Conservation (phyloP, 2,113 vertebrate genomes). For the Gobiocypris rarus region DNA sequence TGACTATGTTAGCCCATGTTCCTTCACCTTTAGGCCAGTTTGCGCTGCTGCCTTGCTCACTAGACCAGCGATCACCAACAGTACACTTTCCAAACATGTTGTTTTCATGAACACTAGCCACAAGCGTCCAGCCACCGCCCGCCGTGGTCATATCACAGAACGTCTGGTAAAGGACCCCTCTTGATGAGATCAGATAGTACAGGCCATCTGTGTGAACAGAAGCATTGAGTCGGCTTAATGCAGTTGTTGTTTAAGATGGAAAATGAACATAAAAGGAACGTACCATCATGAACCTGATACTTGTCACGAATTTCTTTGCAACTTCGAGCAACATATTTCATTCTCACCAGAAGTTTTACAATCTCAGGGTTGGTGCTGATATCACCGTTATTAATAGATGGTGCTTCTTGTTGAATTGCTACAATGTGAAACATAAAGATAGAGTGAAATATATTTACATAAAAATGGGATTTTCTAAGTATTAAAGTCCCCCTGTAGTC, state of each 20-base stretch:
- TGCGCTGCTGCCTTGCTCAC: constrained; percentile 52
- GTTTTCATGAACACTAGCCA: constrained; percentile 74
- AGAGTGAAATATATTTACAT: no score
- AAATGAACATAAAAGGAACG: neutral
- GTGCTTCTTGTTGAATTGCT: neutral
- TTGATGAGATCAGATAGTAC: constrained; percentile 42
- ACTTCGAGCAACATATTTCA: constrained; percentile 14
- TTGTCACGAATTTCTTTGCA: constrained; percentile 39
- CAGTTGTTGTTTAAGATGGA: no score
- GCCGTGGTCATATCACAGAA: constrained; percentile 72
- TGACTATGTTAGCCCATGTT: neutral
- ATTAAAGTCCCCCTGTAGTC: no score
- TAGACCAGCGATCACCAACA: constrained; percentile 60
- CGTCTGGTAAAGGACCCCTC: constrained; percentile 65
- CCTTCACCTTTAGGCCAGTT: neutral
- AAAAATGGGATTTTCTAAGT: no score
- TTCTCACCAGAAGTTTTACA: neutral
- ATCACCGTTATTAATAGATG: neutral
- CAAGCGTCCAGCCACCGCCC: constrained; percentile 70
- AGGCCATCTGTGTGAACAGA: constrained; percentile 40
- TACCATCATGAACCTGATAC: constrained; percentile 3
- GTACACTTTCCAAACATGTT: constrained; percentile 67
- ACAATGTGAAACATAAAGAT: no score
- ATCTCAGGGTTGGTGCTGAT: neutral
- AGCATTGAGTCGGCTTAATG: neutral